Conservation (phyloP, 2,888 invertebrate species). For the Mythimna ferrago region DNA sequence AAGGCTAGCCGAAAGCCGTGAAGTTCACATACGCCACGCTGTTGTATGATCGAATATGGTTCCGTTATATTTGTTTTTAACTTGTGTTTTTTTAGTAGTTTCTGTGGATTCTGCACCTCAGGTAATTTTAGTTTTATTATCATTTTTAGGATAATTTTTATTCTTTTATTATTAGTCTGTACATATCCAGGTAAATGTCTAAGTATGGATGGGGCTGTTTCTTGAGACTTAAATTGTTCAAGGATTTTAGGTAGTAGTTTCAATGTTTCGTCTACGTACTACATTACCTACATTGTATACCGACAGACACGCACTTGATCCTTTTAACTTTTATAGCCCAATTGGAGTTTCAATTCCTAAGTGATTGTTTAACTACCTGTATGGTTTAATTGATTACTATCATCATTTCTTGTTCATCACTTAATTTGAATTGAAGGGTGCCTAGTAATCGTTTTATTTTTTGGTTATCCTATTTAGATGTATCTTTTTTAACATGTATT, state of each 20-base stretch:
- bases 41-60: slow-evolving; percentile 38
- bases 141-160: neutral
- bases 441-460: neutral
- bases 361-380: neutral
- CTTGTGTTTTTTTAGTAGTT: slow-evolving; percentile 66
- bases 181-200: no score
- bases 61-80: slow-evolving; percentile 66
- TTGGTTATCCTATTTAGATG: neutral
- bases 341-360: neutral
- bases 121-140: slow-evolving; percentile 63
- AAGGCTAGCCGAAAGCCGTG: slow-evolving; percentile 52
- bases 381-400: neutral
- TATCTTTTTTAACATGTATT: neutral
- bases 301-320: neutral
- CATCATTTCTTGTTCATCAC: neutral
- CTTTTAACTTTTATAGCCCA: neutral
- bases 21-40: slow-evolving; percentile 34
- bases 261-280: no score
- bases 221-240: neutral
- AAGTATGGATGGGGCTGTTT: neutral
- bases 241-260: neutral
- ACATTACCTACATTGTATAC: neutral
- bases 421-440: neutral
- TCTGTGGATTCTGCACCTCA: slow-evolving; percentile 70
- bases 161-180: neutral